Evolutionary conservation across 2,888 invertebrate genomes (phyloP).

Genomic region (Philereme vetulata): DNA sequence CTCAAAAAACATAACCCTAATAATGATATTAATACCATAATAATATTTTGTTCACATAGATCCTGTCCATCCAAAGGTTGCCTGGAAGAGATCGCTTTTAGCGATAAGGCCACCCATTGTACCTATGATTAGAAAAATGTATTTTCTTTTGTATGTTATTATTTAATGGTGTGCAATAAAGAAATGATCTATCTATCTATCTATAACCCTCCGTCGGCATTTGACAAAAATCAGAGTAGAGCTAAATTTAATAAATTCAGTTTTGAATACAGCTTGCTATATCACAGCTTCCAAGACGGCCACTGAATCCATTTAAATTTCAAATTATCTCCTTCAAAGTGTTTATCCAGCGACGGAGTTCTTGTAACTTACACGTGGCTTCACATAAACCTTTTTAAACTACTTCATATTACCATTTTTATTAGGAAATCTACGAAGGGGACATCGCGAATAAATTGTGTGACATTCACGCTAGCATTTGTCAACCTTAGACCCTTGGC

Average conservation of each 20-base stretch:
- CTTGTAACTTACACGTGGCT: constrained; percentile 38
- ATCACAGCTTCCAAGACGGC: constrained; percentile 29
- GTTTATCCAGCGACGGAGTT: constrained; percentile 43
- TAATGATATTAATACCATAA: too few species aligned
- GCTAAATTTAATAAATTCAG: constrained; percentile 13
- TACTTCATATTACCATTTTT: constrained; percentile 74
- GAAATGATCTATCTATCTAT: too few species aligned
- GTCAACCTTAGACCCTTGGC: constrained; percentile 70
- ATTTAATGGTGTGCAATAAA: too few species aligned
- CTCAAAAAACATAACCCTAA: too few species aligned
- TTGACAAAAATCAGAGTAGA: not conserved
- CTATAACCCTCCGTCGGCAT: too few species aligned
- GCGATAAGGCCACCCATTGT: too few species aligned
- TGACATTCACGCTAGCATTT: constrained; percentile 65
- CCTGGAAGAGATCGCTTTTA: too few species aligned
- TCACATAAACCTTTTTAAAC: constrained; percentile 60
- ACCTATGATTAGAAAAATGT: too few species aligned
- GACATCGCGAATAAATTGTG: constrained; percentile 65
- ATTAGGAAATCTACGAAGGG: constrained; percentile 69
- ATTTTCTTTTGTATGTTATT: too few species aligned
- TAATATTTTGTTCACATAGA: too few species aligned
- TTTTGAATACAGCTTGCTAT: constrained; percentile 17
- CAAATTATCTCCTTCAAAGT: constrained; percentile 43
- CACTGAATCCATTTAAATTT: constrained; percentile 36
- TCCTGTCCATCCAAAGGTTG: too few species aligned